Conservation (phyloP, 2,888 invertebrate species). For the Coleophora flavipennella region DNA sequence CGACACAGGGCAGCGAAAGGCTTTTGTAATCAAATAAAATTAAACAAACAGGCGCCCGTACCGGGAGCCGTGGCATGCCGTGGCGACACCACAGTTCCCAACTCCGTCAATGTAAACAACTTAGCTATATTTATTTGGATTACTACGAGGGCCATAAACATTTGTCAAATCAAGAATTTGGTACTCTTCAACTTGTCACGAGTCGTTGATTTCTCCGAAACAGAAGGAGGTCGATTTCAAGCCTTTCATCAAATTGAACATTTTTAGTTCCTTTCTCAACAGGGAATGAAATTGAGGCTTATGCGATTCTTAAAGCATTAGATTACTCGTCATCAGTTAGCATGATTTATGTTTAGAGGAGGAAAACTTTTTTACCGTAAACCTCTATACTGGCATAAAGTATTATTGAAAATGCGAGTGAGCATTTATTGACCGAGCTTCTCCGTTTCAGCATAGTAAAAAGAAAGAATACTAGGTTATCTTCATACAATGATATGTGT, state of each 20-base stretch:
- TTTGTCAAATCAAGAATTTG: constrained; percentile 40
- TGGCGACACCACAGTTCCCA: constrained; percentile 16
- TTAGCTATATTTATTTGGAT: constrained; percentile 45
- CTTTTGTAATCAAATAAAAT: constrained; percentile 29
- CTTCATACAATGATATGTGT: too few relatives aligned
- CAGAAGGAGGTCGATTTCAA: constrained; percentile 4
- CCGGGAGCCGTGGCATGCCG: background rate
- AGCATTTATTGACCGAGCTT: too few relatives aligned
- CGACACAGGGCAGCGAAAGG: constrained; percentile 1
- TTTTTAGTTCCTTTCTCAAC: constrained; percentile 12
- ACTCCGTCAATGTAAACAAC: constrained; percentile 42
- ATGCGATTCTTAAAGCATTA: background rate
- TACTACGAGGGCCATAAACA: constrained; percentile 45
- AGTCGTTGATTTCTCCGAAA: constrained; percentile 5
- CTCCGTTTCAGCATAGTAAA: too few relatives aligned
- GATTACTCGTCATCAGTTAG: too few relatives aligned
- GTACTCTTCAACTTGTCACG: constrained; percentile 36
- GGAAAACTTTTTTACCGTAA: too few relatives aligned
- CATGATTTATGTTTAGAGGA: too few relatives aligned
- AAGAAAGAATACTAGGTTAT: too few relatives aligned
- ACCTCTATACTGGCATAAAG: too few relatives aligned
- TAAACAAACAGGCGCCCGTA: constrained; percentile 23
- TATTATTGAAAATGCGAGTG: too few relatives aligned
- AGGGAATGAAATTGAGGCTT: constrained; percentile 6
- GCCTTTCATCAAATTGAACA: constrained; percentile 9